phyloP scores from a whole-genome alignment of 2,888 invertebrate species.

The Eulithis testata region DNA sequence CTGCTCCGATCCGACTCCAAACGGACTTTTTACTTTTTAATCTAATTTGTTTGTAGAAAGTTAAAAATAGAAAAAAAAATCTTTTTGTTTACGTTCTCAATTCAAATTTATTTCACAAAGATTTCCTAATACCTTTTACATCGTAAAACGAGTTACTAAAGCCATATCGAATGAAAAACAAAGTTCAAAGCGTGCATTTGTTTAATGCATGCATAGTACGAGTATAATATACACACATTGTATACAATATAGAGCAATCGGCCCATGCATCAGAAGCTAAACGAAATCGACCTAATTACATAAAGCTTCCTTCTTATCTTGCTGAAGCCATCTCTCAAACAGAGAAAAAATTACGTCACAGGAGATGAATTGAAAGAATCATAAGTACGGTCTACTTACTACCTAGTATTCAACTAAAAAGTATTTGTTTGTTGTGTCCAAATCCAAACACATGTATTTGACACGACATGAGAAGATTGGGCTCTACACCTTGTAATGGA shows the following conservation, averaged over 20 bases:
- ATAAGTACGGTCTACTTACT: too few species aligned
- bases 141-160: constrained; percentile 2
- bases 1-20: too few species aligned
- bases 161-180: constrained; percentile 15
- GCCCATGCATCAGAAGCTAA: constrained; percentile 44
- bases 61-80: neutral
- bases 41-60: neutral
- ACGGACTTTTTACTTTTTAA: neutral
- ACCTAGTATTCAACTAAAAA: neutral
- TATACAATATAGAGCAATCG: constrained; percentile 42
- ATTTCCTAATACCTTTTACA: constrained; percentile 4
- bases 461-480: constrained; percentile 22
- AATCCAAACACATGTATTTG: constrained; percentile 7
- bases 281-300: constrained; percentile 60
- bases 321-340: constrained; percentile 17
- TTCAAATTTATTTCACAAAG: neutral
- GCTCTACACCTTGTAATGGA: constrained; percentile 52
- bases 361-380: neutral
- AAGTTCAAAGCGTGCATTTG: constrained; percentile 38
- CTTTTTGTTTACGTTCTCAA: neutral
- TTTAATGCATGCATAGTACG: constrained; percentile 40
- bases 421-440: constrained; percentile 7
- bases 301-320: constrained; percentile 48
- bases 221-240: too few species aligned
- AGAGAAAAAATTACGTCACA: constrained; percentile 7